These are phyloP conservation scores for Halictus rubicundus DNA, from an alignment of 1,140 invertebrate species.

Conservation along the genomic window DNA sequence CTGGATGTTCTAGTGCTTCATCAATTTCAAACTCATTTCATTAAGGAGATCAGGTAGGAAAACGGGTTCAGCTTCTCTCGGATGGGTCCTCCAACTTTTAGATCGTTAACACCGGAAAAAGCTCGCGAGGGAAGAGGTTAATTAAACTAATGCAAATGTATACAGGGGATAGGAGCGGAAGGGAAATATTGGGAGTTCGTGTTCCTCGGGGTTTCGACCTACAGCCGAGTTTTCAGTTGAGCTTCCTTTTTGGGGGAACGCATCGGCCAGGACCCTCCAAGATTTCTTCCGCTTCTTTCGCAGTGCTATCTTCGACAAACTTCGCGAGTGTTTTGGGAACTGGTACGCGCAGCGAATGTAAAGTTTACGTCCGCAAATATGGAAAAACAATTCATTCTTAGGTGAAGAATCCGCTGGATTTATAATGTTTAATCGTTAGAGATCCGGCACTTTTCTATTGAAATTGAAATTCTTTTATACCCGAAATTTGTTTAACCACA, in stretches of 20 bases:
- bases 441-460: too few relatives aligned
- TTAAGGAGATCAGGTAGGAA: conserved; percentile 54
- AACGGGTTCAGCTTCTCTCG: conserved; percentile 22
- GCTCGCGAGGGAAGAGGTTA: conserved; percentile 43
- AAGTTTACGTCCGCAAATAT: too few relatives aligned
- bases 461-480: too few relatives aligned
- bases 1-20: conserved; percentile 9
- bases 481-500: too few relatives aligned
- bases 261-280: neutral
- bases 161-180: conserved; percentile 30
- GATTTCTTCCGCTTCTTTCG: too few relatives aligned
- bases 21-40: conserved; percentile 63
- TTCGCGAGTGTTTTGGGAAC: too few relatives aligned
- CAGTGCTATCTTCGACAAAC: too few relatives aligned
- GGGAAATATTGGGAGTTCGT: conserved; percentile 34
- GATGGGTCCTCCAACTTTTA: conserved; percentile 40
- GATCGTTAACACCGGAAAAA: conserved; percentile 33
- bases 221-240: conserved; percentile 22
- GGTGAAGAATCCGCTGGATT: too few relatives aligned
- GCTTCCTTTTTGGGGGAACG: conserved; percentile 19
- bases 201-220: conserved; percentile 11
- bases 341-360: too few relatives aligned
- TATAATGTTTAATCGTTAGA: too few relatives aligned
- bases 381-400: too few relatives aligned
- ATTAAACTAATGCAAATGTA: conserved; percentile 60